These are phyloP conservation scores for Syngnathus acus DNA, from an alignment of 2,797 vertebrate species.

Conservation along the genomic window DNA sequence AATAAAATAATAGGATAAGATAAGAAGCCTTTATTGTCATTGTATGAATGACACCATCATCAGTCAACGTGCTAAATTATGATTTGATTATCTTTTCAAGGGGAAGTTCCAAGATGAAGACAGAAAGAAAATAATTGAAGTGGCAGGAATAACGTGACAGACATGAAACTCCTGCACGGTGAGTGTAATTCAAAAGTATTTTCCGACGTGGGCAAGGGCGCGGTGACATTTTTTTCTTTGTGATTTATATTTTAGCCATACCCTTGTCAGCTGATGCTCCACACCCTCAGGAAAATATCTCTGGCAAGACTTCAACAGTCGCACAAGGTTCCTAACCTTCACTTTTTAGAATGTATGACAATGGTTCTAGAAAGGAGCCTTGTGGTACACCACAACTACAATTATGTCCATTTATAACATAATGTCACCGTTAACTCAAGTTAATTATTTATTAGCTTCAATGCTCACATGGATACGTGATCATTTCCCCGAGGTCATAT, in stretches of 20 bases:
- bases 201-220: background rate
- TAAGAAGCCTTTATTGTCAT: no score
- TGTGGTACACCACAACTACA: background rate
- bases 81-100: background rate
- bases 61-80: background rate
- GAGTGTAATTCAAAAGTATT: background rate
- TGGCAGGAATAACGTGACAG: background rate
- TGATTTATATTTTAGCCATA: background rate
- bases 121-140: background rate
- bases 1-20: no score
- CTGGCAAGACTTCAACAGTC: background rate
- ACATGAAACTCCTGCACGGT: slow-evolving; percentile 2
- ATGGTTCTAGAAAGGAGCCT: background rate
- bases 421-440: no score
- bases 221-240: background rate
- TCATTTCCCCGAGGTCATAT: no score
- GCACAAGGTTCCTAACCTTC: background rate
- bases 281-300: background rate
- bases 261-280: background rate
- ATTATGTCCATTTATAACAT: background rate
- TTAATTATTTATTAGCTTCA: background rate
- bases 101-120: background rate
- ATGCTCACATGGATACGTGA: background rate
- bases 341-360: background rate
- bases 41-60: background rate